Evolutionary conservation across 2,888 invertebrate species (phyloP).

Genomic region (Caenorhabditis virilis): DNA sequence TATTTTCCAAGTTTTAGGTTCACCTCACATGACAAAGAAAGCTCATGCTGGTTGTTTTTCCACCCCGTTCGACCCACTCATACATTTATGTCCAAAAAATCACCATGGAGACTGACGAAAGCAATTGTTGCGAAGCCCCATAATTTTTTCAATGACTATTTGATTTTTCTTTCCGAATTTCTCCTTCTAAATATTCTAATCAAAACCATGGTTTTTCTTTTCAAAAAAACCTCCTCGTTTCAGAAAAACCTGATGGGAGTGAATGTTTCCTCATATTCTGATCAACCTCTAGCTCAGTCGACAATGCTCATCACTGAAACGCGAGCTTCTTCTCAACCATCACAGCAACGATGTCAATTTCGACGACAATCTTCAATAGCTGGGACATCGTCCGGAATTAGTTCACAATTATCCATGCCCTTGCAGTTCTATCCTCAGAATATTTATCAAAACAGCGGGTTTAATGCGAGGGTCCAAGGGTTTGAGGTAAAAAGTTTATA

Average conservation of each 20-base stretch:
- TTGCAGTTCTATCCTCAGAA: conserved; percentile 34
- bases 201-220: not conserved
- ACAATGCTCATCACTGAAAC: conserved; percentile 36
- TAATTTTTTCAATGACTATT: too few species aligned
- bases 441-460: conserved; percentile 27
- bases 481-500: conserved; percentile 22
- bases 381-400: conserved; percentile 8
- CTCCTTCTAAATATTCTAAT: not conserved
- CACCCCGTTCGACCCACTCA: not conserved
- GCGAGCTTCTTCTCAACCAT: conserved; percentile 7
- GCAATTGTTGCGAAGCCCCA: too few species aligned
- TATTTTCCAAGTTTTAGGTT: too few species aligned
- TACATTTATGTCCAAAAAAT: not conserved
- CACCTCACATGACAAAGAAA: too few species aligned
- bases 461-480: conserved; percentile 8
- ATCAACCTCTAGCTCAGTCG: conserved; percentile 25
- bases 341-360: conserved; percentile 11
- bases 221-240: not conserved
- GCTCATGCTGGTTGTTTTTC: not conserved
- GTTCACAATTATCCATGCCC: conserved; percentile 24
- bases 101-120: not conserved
- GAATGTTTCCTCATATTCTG: conserved; percentile 12
- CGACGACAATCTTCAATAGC: conserved; percentile 22
- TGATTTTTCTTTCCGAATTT: not conserved
- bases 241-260: conserved; percentile 25